Evolutionary conservation across 2,888 invertebrate genomes (phyloP).

Genomic region (Eilema sororculum): DNA sequence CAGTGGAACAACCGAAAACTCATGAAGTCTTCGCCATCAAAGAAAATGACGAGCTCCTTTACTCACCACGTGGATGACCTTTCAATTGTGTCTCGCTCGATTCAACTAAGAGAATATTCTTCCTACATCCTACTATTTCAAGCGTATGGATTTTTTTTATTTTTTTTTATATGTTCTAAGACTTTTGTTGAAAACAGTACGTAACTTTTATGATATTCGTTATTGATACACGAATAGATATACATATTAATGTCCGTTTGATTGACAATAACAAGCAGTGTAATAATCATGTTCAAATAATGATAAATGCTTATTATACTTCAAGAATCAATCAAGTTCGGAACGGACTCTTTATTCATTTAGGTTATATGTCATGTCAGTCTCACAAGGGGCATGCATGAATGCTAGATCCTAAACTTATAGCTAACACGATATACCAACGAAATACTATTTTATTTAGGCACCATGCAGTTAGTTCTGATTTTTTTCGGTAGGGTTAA

Average conservation of each 20-base stretch:
- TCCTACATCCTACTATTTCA: neutral
- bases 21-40: too few relatives aligned
- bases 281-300: constrained; percentile 5
- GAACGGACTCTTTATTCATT: neutral
- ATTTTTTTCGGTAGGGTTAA: too few relatives aligned
- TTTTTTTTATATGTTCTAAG: too few relatives aligned
- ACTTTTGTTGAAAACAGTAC: neutral
- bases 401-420: neutral
- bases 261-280: constrained; percentile 35
- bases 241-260: constrained; percentile 30
- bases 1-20: too few relatives aligned
- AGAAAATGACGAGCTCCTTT: too few relatives aligned
- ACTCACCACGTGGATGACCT: too few relatives aligned
- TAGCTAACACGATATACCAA: too few relatives aligned
- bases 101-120: too few relatives aligned
- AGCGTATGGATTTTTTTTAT: neutral
- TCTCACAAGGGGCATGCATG: neutral
- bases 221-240: constrained; percentile 8
- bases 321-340: neutral
- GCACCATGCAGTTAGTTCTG: too few relatives aligned
- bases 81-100: too few relatives aligned
- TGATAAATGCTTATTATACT: neutral
- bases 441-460: too few relatives aligned
- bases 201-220: constrained; percentile 5
- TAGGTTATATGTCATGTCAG: neutral